Conservation (phyloP, 2,113 vertebrate genomes). For the Scomber colias region DNA sequence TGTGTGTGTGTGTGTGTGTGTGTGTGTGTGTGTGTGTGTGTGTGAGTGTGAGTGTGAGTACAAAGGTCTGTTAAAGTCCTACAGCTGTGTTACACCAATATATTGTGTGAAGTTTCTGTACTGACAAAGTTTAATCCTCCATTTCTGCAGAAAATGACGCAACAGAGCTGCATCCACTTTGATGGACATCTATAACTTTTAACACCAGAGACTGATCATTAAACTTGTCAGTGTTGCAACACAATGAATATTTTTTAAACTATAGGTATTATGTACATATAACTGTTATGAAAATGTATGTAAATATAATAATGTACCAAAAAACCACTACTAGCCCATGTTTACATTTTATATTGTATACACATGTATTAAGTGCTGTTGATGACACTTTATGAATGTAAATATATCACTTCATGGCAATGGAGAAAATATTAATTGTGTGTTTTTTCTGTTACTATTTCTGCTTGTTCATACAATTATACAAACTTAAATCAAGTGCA, state of each 20-base stretch:
- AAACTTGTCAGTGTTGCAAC: background rate
- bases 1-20: slow-evolving; percentile 37
- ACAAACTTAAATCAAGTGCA: background rate
- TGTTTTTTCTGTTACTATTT: background rate
- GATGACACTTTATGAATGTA: slow-evolving; percentile 30
- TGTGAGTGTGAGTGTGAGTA: slow-evolving; percentile 2
- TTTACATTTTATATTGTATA: slow-evolving; percentile 37
- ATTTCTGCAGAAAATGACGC: slow-evolving; percentile 64
- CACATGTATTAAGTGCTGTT: slow-evolving; percentile 1
- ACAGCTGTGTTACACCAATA: background rate
- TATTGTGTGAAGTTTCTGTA: background rate
- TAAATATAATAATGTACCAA: too few species aligned
- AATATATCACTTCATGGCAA: slow-evolving; percentile 27
- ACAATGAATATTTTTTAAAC: background rate
- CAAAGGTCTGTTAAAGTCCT: slow-evolving; percentile 35
- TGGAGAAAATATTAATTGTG: slow-evolving; percentile 12
- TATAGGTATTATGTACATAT: background rate
- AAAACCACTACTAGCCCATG: background rate
- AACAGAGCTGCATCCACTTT: slow-evolving; percentile 77
- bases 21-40: slow-evolving; percentile 31
- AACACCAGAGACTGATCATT: background rate
- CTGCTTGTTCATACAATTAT: background rate
- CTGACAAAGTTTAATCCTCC: slow-evolving; percentile 1
- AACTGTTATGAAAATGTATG: too few species aligned
- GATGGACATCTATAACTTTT: slow-evolving; percentile 6